Conservation (phyloP, 2,888 invertebrate genomes). For the Theretra japonica region DNA sequence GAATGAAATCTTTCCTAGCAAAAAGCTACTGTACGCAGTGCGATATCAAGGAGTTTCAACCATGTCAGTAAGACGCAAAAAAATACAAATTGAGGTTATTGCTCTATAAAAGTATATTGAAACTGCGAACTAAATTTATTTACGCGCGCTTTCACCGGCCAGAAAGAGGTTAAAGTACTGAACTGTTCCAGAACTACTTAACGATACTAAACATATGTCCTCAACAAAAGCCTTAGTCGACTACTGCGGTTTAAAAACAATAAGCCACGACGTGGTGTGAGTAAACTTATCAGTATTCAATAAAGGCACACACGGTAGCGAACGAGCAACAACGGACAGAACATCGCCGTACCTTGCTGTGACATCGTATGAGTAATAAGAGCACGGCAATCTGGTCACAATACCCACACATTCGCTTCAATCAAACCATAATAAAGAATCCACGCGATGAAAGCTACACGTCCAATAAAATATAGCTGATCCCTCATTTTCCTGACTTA, state of each 20-base stretch:
- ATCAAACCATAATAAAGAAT: conserved; percentile 33
- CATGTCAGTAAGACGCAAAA: neutral
- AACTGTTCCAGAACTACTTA: conserved; percentile 37
- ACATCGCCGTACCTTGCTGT: conserved; percentile 58
- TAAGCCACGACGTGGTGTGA: conserved; percentile 52
- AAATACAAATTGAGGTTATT: conserved; percentile 18
- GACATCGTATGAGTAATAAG: conserved; percentile 68
- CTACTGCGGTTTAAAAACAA: conserved; percentile 54
- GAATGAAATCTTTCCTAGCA: neutral
- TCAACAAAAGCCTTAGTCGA: conserved; percentile 41
- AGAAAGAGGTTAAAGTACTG: conserved; percentile 12
- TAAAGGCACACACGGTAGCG: conserved; percentile 60
- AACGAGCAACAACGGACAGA: conserved; percentile 46
- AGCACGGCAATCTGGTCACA: conserved; percentile 54
- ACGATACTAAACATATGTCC: conserved; percentile 32
- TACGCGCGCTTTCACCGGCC: neutral
- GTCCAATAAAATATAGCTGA: neutral
- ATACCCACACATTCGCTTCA: conserved; percentile 54
- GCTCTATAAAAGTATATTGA: conserved; percentile 37
- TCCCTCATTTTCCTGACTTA: neutral
- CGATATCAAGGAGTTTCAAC: neutral
- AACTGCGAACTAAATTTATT: conserved; percentile 10
- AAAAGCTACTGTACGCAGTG: neutral
- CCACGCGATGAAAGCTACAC: neutral
- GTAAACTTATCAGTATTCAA: conserved; percentile 73